Evolutionary conservation across 1,140 invertebrate species (phyloP), one percentile per base, ranked within the genome.

Genomic region (Papilio xuthus): DNA sequence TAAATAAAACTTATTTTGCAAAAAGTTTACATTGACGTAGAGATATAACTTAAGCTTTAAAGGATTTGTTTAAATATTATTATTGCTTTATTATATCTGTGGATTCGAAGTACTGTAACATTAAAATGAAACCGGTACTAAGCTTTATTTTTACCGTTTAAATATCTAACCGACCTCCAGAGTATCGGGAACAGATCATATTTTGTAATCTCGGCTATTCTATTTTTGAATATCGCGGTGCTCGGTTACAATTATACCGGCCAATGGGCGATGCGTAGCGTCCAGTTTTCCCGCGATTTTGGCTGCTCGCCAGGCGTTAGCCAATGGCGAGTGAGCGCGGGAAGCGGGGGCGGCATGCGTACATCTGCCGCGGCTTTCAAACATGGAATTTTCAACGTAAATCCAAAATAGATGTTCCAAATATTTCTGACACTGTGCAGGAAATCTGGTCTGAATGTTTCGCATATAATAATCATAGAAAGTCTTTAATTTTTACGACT

Each of bases 201-300:
- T 88, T 90, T 91, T 88, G 85, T 88, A 89, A 90, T 83, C 81
- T 80, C 79, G 82, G 85, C 82, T 84, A 85, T 85, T 92, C 92
- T 93, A 93, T 93, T 93, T 92, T 93, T 93, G 88, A 93, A 93
- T 92, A 92, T 89, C 91, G 92, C 92, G 92, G 92, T 93, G 92
- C 92, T 92, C 86, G 89, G 90, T 93, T 93, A 86, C 92, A 90
- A 83, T 86, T 84, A 44, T 81, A 80, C 81, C 82, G 74, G 75
- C 92, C 92, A 93, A 93, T 93, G 81, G 86, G 79, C 88, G 63
- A 69, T 50, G 72, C 78, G 81, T 84, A 81, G 85, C 84, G 80
- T 75, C 75, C 84, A 87, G 81, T 88, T 88, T 92, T 91, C 87
- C 90, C 91, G 90, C 90, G 89, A 84, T 91, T 92, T 92, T 93